Conservation (phyloP, 2,888 invertebrate genomes). For the Papilio gigon region DNA sequence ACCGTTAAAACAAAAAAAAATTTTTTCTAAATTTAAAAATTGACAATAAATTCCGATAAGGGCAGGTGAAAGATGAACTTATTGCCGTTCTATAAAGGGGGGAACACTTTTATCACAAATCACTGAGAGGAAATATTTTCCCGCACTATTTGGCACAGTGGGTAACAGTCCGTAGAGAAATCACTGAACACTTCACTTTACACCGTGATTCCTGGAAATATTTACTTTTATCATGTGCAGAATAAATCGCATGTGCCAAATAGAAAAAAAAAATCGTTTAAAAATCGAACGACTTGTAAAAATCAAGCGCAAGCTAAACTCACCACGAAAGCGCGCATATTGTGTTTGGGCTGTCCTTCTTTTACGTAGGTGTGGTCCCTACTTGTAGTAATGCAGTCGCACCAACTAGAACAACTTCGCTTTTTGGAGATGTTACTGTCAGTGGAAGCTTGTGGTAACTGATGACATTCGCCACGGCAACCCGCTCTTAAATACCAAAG, state of each 20-base stretch:
- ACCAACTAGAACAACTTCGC: conserved; percentile 62
- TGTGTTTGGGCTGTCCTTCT: conserved; percentile 61
- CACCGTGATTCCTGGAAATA: conserved; percentile 52
- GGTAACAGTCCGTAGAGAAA: conserved; percentile 47
- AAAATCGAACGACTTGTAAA: conserved; percentile 44
- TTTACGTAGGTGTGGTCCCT: conserved; percentile 54
- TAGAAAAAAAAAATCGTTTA: conserved; percentile 49
- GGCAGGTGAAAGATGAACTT: background rate
- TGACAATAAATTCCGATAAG: background rate
- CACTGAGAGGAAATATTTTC: conserved; percentile 47
- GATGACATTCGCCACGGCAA: conserved; percentile 78
- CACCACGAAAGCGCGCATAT: conserved; percentile 80
- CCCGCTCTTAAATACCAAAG: conserved; percentile 80
- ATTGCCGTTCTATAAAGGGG: conserved; percentile 43
- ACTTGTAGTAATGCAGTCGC: conserved; percentile 51
- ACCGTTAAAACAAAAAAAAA: background rate
- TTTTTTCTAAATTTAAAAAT: background rate
- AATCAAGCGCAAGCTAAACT: conserved; percentile 61
- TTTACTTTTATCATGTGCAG: conserved; percentile 45
- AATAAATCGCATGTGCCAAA: conserved; percentile 68
- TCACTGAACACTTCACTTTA: conserved; percentile 69
- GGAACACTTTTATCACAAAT: conserved; percentile 34
- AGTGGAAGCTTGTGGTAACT: conserved; percentile 75
- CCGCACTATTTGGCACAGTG: conserved; percentile 60
- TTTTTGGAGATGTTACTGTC: conserved; percentile 74